A percentile compares a stretch with the other conserved stretches of the same genome.
Conservation (phyloP, 2,113 vertebrate genomes). For the Pycnonotus jocosus region DNA sequence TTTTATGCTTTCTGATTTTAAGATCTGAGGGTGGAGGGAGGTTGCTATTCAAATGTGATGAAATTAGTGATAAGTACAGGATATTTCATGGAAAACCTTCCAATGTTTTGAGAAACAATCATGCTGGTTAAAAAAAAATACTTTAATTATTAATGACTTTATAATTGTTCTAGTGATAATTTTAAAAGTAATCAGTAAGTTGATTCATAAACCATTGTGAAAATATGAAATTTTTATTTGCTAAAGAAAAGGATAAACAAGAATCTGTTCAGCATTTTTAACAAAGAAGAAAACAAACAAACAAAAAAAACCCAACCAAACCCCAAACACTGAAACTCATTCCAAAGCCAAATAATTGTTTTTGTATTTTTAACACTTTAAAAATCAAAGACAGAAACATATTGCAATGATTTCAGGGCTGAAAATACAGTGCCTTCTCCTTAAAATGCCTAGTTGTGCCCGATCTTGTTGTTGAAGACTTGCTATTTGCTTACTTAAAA, state of each 20-base stretch:
- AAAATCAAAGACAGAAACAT: not conserved
- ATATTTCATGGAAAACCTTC: not conserved
- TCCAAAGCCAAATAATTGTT: not conserved
- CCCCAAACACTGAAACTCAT: not conserved
- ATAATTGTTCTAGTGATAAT: not conserved
- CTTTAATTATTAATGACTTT: not conserved
- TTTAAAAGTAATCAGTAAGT: not conserved
- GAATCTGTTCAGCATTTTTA: not conserved
- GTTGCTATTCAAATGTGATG: not conserved
- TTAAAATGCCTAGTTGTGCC: not conserved
- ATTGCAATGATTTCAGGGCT: not conserved
- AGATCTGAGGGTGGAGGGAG: rapidly evolving
- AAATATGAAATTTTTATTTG: not conserved
- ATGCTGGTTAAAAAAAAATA: not conserved
- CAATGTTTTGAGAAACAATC: not conserved
- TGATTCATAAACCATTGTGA: not conserved
- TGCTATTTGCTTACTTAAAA: not conserved
- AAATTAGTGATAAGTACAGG: not conserved
- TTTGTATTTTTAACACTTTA: not conserved
- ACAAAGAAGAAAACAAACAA: not conserved
- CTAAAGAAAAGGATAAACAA: not conserved
- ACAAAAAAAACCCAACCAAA: too few species aligned
- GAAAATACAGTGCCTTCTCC: not conserved
- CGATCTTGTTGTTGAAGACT: not conserved
- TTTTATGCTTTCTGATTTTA: not conserved